Evolutionary conservation across 1,140 invertebrate genomes (phyloP).

Genomic region (Papilio polytes): DNA sequence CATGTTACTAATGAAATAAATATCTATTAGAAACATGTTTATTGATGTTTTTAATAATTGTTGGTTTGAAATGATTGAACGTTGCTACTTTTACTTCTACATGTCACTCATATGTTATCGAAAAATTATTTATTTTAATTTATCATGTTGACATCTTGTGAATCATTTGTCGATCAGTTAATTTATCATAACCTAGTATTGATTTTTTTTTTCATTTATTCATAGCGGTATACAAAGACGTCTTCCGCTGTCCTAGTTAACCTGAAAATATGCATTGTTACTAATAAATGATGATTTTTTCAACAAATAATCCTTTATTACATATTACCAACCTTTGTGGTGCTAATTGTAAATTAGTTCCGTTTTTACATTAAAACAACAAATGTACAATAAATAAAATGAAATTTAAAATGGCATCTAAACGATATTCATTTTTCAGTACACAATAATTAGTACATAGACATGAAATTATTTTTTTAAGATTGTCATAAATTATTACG

Average conservation of each 20-base stretch:
- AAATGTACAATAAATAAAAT: not conserved
- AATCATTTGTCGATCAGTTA: slow-evolving; percentile 42
- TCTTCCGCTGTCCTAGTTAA: not conserved
- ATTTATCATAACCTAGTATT: slow-evolving; percentile 12
- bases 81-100: not conserved
- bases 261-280: not conserved
- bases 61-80: slow-evolving; percentile 26
- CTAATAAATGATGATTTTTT: not conserved
- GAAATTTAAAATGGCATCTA: not conserved
- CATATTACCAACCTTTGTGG: slow-evolving; percentile 53
- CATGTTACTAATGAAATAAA: not conserved
- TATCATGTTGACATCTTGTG: slow-evolving; percentile 49
- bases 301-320: not conserved
- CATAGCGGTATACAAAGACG: slow-evolving; percentile 21
- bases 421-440: not conserved
- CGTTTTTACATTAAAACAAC: not conserved
- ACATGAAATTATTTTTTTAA: not conserved
- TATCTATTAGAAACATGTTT: not conserved
- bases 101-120: slow-evolving; percentile 42
- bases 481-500: not conserved
- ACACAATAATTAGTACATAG: not conserved
- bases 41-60: not conserved
- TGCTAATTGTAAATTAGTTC: slow-evolving; percentile 47
- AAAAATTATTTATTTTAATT: slow-evolving; percentile 65
- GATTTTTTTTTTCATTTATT: slow-evolving; percentile 16